These are phyloP conservation scores for Xanthorhoe designata DNA, from an alignment of 2,888 invertebrate species.

Conservation along the genomic window DNA sequence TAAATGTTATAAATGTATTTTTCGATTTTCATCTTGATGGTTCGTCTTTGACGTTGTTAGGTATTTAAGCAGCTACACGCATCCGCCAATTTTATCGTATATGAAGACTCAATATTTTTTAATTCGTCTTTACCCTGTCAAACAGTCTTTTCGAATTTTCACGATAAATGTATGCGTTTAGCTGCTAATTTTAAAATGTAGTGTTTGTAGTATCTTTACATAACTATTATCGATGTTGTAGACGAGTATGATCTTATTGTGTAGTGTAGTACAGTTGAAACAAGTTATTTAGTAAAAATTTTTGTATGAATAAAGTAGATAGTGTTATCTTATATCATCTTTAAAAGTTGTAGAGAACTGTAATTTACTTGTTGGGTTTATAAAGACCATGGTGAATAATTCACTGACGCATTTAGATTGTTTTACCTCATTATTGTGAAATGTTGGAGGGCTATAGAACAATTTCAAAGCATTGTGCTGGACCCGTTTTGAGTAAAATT, in stretches of 20 bases:
- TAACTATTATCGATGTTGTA: background rate
- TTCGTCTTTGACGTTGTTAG: background rate
- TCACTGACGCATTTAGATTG: too few species aligned
- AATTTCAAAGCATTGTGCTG: too few species aligned
- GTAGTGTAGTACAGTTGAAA: background rate
- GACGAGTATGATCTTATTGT: too few species aligned
- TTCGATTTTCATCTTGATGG: constrained; percentile 13
- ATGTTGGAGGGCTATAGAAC: too few species aligned
- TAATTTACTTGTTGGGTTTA: too few species aligned
- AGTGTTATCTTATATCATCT: too few species aligned
- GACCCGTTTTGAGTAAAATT: too few species aligned
- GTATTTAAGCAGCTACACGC: constrained; percentile 9
- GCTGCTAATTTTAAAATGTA: background rate
- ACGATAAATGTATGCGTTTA: background rate
- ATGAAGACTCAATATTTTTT: background rate
- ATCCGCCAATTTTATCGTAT: constrained; percentile 3
- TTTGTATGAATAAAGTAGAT: background rate
- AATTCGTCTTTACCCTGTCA: background rate
- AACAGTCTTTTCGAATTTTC: background rate
- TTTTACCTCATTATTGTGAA: too few species aligned
- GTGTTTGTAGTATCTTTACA: background rate
- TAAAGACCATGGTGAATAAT: too few species aligned
- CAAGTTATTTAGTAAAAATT: background rate
- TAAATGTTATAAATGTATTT: constrained; percentile 23
- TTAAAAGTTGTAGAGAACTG: too few species aligned